phyloP scores from a whole-genome alignment of 2,797 vertebrate species.

The Triplophysa yarkandensis region DNA sequence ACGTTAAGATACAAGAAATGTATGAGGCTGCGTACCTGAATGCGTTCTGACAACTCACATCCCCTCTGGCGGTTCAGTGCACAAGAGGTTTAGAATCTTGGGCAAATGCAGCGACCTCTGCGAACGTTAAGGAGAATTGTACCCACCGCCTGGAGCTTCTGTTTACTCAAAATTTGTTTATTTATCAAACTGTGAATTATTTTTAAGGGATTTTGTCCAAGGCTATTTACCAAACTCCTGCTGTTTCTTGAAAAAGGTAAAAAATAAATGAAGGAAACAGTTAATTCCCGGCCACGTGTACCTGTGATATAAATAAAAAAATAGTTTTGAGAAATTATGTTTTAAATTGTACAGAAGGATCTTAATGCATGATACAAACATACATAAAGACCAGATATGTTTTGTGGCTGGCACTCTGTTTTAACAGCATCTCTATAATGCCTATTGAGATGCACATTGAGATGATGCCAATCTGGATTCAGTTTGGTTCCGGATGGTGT shows the following conservation, averaged over 20 bases:
- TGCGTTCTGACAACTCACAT: conserved; percentile 53
- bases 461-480: background rate
- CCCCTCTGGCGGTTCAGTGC: conserved; percentile 50
- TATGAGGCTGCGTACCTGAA: conserved; percentile 56
- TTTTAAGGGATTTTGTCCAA: conserved; percentile 18
- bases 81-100: conserved; percentile 34
- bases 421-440: conserved; percentile 2
- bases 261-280: conserved; percentile 28
- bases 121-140: conserved; percentile 31
- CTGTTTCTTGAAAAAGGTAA: conserved; percentile 13
- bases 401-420: conserved; percentile 32
- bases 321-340: background rate
- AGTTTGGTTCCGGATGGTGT: conserved; percentile 17
- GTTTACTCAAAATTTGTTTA: conserved; percentile 24
- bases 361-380: background rate
- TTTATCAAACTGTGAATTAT: conserved; percentile 34
- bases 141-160: conserved; percentile 24
- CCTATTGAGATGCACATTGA: conserved; percentile 57
- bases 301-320: conserved; percentile 2
- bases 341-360: background rate
- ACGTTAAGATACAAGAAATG: conserved; percentile 71
- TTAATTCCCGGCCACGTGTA: conserved; percentile 7
- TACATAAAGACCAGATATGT: background rate
- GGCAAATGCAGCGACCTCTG: conserved; percentile 37
- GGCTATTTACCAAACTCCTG: conserved; percentile 14